These are phyloP conservation scores for Campoletis raptor DNA, from an alignment of 2,888 invertebrate genomes.

Conservation along the genomic window DNA sequence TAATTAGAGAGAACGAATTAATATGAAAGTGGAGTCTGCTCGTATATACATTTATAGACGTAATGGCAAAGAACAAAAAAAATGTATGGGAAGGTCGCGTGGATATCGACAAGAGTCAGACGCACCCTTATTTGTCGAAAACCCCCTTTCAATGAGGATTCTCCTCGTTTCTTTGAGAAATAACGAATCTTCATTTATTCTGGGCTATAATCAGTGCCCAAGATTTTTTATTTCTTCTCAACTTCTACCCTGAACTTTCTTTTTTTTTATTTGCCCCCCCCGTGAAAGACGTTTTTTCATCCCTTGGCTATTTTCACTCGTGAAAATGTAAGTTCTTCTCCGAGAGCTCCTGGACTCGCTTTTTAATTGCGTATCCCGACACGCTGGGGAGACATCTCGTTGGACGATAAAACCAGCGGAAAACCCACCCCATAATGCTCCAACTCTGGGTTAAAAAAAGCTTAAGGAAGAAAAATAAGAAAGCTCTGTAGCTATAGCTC, in stretches of 20 bases:
- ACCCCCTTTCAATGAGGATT: background rate
- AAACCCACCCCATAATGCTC: conserved; percentile 15
- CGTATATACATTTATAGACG: background rate
- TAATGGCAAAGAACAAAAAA: background rate
- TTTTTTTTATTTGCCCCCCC: background rate
- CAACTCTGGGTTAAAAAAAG: conserved; percentile 7
- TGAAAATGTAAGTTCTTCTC: background rate
- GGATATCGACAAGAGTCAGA: conserved; percentile 38
- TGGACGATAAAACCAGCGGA: conserved; percentile 73
- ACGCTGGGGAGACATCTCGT: conserved; percentile 80
- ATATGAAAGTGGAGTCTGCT: conserved; percentile 55
- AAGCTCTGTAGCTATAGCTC: conserved; percentile 64
- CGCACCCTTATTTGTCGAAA: conserved; percentile 61
- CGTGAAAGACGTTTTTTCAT: conserved; percentile 10
- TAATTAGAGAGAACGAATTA: conserved; percentile 68
- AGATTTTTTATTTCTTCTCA: conserved; percentile 26
- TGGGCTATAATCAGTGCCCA: conserved; percentile 61
- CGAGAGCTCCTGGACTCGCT: conserved; percentile 74
- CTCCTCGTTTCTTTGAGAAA: background rate
- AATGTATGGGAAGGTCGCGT: conserved; percentile 40
- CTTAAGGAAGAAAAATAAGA: conserved; percentile 33
- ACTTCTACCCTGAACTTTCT: background rate
- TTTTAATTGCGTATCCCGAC: conserved; percentile 81
- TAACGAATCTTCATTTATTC: conserved; percentile 31
- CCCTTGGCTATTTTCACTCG: background rate